Conservation (phyloP, 2,888 invertebrate species). For the Leptogaster cylindrica region DNA sequence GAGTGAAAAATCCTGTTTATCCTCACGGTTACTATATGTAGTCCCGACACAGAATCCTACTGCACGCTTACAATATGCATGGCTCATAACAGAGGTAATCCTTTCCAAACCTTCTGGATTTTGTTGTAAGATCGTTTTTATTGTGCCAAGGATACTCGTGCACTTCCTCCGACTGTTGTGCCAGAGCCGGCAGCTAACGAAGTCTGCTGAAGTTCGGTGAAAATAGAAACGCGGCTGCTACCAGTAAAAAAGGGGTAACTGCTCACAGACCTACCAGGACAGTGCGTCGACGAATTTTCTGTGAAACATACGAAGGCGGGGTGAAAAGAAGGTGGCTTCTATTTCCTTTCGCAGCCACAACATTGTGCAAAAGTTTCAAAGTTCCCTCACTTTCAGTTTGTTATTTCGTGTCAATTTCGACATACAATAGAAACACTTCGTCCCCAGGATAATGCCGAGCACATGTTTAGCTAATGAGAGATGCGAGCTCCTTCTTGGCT, state of each 20-base stretch:
- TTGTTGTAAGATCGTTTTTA: constrained; percentile 18
- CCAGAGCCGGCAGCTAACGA: no score
- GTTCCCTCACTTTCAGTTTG: constrained; percentile 17
- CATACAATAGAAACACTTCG: constrained; percentile 32
- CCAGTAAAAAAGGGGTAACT: no score
- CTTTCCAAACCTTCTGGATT: constrained; percentile 9
- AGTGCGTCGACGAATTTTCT: no score
- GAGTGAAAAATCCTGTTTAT: constrained; percentile 33
- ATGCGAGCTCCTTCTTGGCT: constrained; percentile 1
- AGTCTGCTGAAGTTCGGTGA: neutral
- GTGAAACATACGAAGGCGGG: no score
- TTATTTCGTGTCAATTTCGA: constrained; percentile 33
- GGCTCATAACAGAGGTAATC: constrained; percentile 7
- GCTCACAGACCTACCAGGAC: no score
- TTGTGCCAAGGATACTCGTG: constrained; percentile 24
- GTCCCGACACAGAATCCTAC: neutral
- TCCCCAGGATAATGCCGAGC: constrained; percentile 28
- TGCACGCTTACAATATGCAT: constrained; percentile 13
- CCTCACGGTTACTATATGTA: neutral
- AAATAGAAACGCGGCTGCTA: neutral
- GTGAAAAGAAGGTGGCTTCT: no score
- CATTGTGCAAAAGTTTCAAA: constrained; percentile 20
- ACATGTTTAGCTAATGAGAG: constrained; percentile 35
- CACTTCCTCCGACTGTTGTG: constrained; percentile 11
- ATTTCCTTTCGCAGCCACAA: no score